Base-by-base conservation (phyloP, 2,888 invertebrate genomes). In the Chalcis sispes region DNA sequence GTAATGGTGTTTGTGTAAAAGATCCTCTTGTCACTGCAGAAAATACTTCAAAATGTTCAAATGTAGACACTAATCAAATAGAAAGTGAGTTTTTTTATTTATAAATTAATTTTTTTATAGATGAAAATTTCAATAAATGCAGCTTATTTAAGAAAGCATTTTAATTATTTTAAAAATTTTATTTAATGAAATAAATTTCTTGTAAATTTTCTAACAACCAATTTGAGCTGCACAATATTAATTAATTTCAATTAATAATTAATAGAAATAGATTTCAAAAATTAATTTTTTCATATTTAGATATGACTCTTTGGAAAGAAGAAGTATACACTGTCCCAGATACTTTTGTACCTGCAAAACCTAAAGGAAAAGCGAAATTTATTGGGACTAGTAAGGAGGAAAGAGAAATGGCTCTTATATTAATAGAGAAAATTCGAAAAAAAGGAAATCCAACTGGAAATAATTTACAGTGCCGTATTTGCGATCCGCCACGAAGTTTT, bases 391-490 rank as follows among this genome's bases (percentile, higher is more conserved):
- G 89, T 64, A 89, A 89, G 75, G 89, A 89, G 72, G 89, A 89
- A 72, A 85, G 88, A 85, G 90, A 90, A 86, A 87, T 90, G 87
- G 91, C 91, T 1, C 82, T 91, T 69, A 88, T 88, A 65, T 89
- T 90, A 78, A 91, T 91, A 79, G 89, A 89, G 54, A 85, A 86
- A 23, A 89, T 89, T 56, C 88, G 89, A 67, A 86, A 87, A 29
- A 88, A 88, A 61, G 88, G 88, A 15, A 88, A 88, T 82, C 88
- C 88, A 23, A 83, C 85, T 1, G 88, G 88, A 13, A 86, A 81
- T 62, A 88, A 89, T 79, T 84, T 91, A 25, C 89, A 90, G 71
- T 92, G 92, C 83, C 89, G 90, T 79, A 91, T 92, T 66, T 92
- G 92, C 80, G 88, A 89, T 77, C 90, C 90, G 8, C 89, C 90